phyloP scores from a whole-genome alignment of 1,140 invertebrate species.

The Cydia fagiglandana region DNA sequence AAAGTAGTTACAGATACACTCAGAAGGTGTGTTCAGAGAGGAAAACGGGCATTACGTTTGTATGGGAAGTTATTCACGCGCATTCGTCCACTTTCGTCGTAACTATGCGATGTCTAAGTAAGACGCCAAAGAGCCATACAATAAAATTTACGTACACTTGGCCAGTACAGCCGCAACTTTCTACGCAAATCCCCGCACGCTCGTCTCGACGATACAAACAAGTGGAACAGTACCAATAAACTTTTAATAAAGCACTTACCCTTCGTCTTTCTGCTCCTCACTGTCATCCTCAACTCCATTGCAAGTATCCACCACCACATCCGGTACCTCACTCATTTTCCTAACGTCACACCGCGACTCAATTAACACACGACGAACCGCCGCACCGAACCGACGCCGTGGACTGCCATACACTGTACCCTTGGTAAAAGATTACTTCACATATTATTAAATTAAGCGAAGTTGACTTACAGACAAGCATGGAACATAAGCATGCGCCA shows the following conservation, averaged over 20 bases:
- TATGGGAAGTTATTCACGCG: too few species aligned
- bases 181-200: too few species aligned
- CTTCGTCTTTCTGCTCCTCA: conserved; percentile 55
- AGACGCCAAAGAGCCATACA: too few species aligned
- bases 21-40: too few species aligned
- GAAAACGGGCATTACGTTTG: too few species aligned
- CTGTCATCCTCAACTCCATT: conserved; percentile 58
- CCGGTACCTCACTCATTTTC: conserved; percentile 66
- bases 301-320: conserved; percentile 63
- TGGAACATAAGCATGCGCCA: conserved; percentile 71
- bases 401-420: conserved; percentile 65
- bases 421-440: conserved; percentile 76
- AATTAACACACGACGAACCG: conserved; percentile 45
- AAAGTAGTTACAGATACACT: too few species aligned
- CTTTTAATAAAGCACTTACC: conserved; percentile 45
- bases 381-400: conserved; percentile 51
- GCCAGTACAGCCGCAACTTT: too few species aligned
- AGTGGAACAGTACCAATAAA: too few species aligned
- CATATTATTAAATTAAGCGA: conserved; percentile 79
- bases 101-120: too few species aligned
- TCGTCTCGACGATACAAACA: too few species aligned
- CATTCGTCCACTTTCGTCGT: too few species aligned
- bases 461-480: conserved; percentile 69
- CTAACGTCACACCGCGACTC: conserved; percentile 40
- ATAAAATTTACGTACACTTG: too few species aligned